Conservation (phyloP, 2,888 invertebrate genomes). For the Spatulosminthurus flaviceps region DNA sequence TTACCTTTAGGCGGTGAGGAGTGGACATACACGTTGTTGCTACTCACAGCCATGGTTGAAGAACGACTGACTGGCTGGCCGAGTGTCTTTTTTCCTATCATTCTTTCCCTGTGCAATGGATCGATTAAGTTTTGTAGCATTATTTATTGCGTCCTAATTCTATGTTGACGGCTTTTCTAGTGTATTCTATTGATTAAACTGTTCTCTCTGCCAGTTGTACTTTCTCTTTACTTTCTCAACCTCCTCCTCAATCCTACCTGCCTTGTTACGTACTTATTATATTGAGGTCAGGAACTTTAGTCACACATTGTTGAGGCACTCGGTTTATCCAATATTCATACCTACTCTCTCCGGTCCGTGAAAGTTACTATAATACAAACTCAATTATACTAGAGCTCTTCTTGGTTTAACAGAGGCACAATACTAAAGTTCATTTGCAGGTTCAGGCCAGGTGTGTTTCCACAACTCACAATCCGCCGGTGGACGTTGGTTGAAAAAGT, state of each 20-base stretch:
- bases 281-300: slow-evolving; percentile 21
- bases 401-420: too few species aligned
- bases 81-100: slow-evolving; percentile 44
- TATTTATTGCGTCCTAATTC: slow-evolving; percentile 50
- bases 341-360: not conserved
- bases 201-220: not conserved
- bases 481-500: too few species aligned
- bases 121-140: slow-evolving; percentile 51
- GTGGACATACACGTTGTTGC: slow-evolving; percentile 70
- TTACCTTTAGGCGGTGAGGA: slow-evolving; percentile 75
- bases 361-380: not conserved
- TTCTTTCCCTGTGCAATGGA: slow-evolving; percentile 39
- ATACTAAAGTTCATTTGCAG: too few species aligned
- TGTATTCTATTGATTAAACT: slow-evolving; percentile 30
- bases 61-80: slow-evolving; percentile 37
- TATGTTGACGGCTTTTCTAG: slow-evolving; percentile 45
- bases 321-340: slow-evolving; percentile 1
- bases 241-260: not conserved
- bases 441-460: too few species aligned
- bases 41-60: slow-evolving; percentile 50
- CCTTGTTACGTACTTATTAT: not conserved
- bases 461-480: too few species aligned
- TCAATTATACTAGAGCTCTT: too few species aligned
- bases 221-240: not conserved
- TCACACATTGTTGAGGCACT: slow-evolving; percentile 24